These are phyloP conservation scores for Bombus haemorrhoidalis DNA, from an alignment of 1,140 invertebrate species.

Conservation along the genomic window DNA sequence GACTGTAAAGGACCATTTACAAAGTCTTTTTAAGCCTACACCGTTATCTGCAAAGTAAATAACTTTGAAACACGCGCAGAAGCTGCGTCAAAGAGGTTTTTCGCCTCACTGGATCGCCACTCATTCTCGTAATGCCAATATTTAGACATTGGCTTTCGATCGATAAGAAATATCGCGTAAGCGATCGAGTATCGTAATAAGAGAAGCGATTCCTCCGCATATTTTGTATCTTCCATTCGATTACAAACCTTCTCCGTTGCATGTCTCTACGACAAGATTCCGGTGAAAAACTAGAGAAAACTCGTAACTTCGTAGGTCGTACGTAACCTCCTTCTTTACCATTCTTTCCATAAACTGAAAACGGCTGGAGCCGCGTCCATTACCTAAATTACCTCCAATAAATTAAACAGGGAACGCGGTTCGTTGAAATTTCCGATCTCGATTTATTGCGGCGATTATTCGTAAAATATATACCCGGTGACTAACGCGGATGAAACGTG, in stretches of 20 bases:
- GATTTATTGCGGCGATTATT: slow-evolving; percentile 27
- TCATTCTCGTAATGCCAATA: neutral
- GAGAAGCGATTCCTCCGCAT: no score
- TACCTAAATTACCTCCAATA: slow-evolving; percentile 12
- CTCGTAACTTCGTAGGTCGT: neutral
- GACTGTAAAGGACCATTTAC: neutral
- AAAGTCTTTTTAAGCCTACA: neutral
- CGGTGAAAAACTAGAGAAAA: neutral
- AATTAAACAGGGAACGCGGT: neutral
- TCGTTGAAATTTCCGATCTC: slow-evolving; percentile 30
- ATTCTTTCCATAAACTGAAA: neutral
- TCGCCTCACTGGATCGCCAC: neutral
- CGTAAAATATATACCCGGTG: slow-evolving; percentile 4
- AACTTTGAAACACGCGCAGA: neutral
- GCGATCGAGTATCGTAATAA: no score
- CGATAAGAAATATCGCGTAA: no score
- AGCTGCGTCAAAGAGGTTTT: neutral
- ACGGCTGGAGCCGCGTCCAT: neutral
- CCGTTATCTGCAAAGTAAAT: neutral
- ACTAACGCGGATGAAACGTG: slow-evolving; percentile 13
- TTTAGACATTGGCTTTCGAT: neutral
- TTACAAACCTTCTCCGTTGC: no score
- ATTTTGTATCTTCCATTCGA: no score
- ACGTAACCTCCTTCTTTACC: neutral
- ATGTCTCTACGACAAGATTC: no score